Base-by-base conservation (phyloP, 1,140 invertebrate genomes). In the Acromyrmex echinatior region DNA sequence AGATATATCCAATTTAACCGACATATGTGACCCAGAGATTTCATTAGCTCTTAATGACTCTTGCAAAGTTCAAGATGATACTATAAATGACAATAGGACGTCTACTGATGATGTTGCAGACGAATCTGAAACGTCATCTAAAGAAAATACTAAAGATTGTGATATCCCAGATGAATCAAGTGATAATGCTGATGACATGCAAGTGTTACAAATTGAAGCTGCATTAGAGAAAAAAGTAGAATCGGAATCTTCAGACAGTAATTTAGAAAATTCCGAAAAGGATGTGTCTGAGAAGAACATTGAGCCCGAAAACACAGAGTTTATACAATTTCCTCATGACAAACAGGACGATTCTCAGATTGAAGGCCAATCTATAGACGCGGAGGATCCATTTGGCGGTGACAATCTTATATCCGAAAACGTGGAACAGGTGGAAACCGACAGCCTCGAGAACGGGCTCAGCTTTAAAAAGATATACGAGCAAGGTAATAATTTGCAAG, bases 371-470 rank as follows among this genome's bases (percentile, higher is more conserved):
- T 92, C 93, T 18, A 93, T 94, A 10, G 95, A 95, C 25, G 95
- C 95, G 3, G 94, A 95, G 82, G 95, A 95, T 92, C 95, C 95
- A n/a, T 95, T 95, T 86, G 94, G 93, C 3, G 92, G 91, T 9
- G 95, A 95, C 56, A 95, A 86, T 92, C 80, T 94, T 10, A 86
- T 71, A 6, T 71, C 70, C 45, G 94, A 95, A 58, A 91, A 73
- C 56, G 39, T 91, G 5, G 94, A 95, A 62, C 81, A 92, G 31
- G 88, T 88, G 45, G 95, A 95, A 76, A 92, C 92, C 4, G 93
- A 94, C 28, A 88, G 84, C 9, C 86, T 92, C 18, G 93, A 86
- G 18, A 82, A 78, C 14, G 90, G 88, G 63, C 87, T 91, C 7
- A 89, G 91, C 87, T 91, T 94, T 66, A 81, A 92, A 65, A 93